Evolutionary conservation across 2,113 vertebrate genomes (phyloP), one percentile per base, ranked within the genome.

Genomic region (Phalacrocorax brasilianus): DNA sequence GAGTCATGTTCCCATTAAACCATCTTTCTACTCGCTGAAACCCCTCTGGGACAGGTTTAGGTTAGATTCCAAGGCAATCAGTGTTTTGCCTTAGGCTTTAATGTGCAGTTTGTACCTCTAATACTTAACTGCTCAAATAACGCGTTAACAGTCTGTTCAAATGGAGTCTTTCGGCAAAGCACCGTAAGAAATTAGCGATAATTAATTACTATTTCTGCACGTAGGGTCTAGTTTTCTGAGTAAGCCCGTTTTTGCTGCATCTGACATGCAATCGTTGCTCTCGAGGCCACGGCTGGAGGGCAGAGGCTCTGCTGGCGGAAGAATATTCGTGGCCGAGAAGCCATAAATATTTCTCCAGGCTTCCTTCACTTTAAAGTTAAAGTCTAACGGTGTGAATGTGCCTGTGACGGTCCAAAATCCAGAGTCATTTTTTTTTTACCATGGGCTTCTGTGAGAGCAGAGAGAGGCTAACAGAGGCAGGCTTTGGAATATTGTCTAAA

Each of bases 91-190:
- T 28, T 42, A 2, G 58, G 40, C 67, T 77, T 71, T 35, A 33
- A 78, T 4, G 42, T 45, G 76, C 5, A 9, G 44, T 63, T 56
- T 58, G 38, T 89, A 55, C 44, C 44, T 75, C 38, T 32, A 12
- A 30, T 4, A 12, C 42, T 33, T 33, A 4, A 10, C 32, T 14
- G 8, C 30, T 38, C 55, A 9, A 40, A 26, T 4, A 11, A 35
- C 0, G 14, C 5, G 32, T n/a, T 16, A 27, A 38, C 14, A 2
- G 12, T 17, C 15, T 26, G 23, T 8, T 49, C n/a, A 5, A 7
- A 12, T 5, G 24, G 10, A 10, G 23, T 2, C 44, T 28, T 28
- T 20, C 30, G 1, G 33, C 55, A 24, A 27, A 74, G 73, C 35
- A 2, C 32, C 9, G 0, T 3, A 14, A 67, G 32, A 55, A 84